phyloP scores from a whole-genome alignment of 92 coral and sea anemone genomes.

The Epizoanthus scotinus region DNA sequence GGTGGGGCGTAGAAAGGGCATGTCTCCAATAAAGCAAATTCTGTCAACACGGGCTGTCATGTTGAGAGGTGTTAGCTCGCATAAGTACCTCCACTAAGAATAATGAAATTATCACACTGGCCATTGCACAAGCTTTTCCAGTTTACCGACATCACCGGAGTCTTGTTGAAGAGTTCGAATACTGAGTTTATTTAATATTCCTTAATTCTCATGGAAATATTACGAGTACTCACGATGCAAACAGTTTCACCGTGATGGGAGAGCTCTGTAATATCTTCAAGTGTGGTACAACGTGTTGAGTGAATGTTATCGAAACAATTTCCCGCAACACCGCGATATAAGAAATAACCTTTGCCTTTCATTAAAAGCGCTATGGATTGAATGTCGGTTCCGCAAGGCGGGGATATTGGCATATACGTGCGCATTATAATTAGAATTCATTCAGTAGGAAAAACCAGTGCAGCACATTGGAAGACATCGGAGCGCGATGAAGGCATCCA shows the following conservation, averaged over 20 bases:
- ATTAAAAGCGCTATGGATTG: slow-evolving; percentile 17
- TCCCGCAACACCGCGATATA: slow-evolving; percentile 29
- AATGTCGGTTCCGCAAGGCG: slow-evolving; percentile 39
- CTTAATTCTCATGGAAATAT: not conserved
- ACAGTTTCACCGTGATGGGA: not conserved
- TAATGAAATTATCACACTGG: not conserved
- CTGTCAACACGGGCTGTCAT: slow-evolving; percentile 20
- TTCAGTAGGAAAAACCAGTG: not conserved
- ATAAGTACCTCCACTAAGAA: slow-evolving; percentile 10
- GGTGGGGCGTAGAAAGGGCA: slow-evolving; percentile 27
- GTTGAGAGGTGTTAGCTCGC: not conserved
- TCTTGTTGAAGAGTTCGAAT: not conserved
- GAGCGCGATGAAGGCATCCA: not conserved
- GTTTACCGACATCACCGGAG: not conserved
- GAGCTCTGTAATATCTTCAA: not conserved
- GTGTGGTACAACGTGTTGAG: slow-evolving; percentile 16
- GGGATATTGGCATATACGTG: slow-evolving; percentile 19
- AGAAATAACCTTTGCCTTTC: slow-evolving; percentile 33
- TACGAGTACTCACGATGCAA: too few relatives aligned
- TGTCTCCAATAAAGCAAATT: slow-evolving; percentile 1
- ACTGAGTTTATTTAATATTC: not conserved
- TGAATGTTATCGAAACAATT: slow-evolving; percentile 26
- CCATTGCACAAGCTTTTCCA: not conserved
- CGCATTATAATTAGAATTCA: slow-evolving; percentile 9
- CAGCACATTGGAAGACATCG: not conserved